These are phyloP conservation scores for Clarias gariepinus DNA, from an alignment of 2,113 vertebrate species.

Conservation along the genomic window DNA sequence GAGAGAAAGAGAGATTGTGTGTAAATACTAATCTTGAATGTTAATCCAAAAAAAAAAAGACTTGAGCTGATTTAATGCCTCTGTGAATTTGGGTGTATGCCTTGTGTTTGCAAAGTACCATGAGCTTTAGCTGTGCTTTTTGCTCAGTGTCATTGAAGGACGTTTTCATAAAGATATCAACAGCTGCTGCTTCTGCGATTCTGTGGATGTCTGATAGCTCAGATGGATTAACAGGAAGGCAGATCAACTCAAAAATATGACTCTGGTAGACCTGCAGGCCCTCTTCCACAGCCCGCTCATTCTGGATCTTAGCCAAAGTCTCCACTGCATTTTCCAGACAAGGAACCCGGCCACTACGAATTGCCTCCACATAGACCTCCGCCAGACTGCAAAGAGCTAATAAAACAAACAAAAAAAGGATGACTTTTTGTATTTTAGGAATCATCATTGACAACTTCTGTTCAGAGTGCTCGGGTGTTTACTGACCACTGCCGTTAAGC, in stretches of 20 bases:
- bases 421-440: background rate
- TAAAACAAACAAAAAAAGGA: background rate
- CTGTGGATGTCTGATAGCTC: conserved; percentile 51
- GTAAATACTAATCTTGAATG: background rate
- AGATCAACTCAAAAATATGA: conserved; percentile 23
- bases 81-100: background rate
- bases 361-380: conserved; percentile 54
- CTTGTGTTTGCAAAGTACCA: conserved; percentile 33
- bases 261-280: conserved; percentile 37
- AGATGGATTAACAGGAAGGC: conserved; percentile 41
- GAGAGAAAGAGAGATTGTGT: background rate
- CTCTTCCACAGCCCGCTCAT: conserved; percentile 45
- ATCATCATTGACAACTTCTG: background rate
- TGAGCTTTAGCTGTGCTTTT: conserved; percentile 42
- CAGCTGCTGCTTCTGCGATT: conserved; percentile 40
- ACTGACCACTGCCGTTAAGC: conserved; percentile 60
- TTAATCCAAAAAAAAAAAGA: background rate
- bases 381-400: conserved; percentile 56
- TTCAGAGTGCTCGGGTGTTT: background rate
- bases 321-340: conserved; percentile 62
- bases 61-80: background rate
- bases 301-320: conserved; percentile 56
- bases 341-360: conserved; percentile 56
- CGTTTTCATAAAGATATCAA: conserved; percentile 49
- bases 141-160: conserved; percentile 60